A percentile compares a stretch with the other conserved stretches of the same genome.
These are phyloP conservation scores for Hirtodrosophila cameraria DNA, from an alignment of 2,888 invertebrate species.

Conservation along the genomic window DNA sequence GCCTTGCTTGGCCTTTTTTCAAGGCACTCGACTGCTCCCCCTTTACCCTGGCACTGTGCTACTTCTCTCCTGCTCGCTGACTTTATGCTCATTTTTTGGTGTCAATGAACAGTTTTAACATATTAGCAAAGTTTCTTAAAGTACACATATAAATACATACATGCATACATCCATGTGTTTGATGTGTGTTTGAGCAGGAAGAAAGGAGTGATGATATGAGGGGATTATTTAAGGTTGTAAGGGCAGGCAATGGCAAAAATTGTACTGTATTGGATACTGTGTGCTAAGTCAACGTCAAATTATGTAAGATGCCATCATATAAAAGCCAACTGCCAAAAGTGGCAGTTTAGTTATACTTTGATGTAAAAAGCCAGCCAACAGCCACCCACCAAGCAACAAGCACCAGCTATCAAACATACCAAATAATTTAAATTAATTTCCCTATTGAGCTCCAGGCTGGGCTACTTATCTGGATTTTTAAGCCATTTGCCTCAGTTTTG, in stretches of 20 bases:
- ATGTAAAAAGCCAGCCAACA: too few relatives aligned
- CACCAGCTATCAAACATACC: neutral
- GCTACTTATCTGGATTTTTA: neutral
- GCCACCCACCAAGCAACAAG: too few relatives aligned
- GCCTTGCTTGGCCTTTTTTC: conserved; percentile 55
- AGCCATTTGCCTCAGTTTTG: neutral
- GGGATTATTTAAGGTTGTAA: neutral
- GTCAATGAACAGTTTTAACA: conserved; percentile 80
- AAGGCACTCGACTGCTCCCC: conserved; percentile 35
- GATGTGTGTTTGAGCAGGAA: conserved; percentile 59
- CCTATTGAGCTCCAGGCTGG: neutral
- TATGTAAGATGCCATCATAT: conserved; percentile 56
- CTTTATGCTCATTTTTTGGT: conserved; percentile 77
- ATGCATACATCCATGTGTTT: conserved; percentile 68
- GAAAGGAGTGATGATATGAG: conserved; percentile 11
- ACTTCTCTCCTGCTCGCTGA: conserved; percentile 22
- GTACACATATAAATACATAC: conserved; percentile 64
- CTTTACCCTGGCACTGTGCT: neutral
- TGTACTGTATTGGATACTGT: conserved; percentile 15
- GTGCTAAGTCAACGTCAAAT: conserved; percentile 50
- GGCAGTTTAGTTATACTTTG: conserved; percentile 21
- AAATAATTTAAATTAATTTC: neutral
- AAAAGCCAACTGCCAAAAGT: conserved; percentile 27
- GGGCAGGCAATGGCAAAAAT: neutral
- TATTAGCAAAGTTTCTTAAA: conserved; percentile 80